Percentiles rank a stretch among this genome's conserved stretches.
Evolutionary conservation across 2,797 vertebrate species (phyloP).

Genomic region (Myotis findleyi): DNA sequence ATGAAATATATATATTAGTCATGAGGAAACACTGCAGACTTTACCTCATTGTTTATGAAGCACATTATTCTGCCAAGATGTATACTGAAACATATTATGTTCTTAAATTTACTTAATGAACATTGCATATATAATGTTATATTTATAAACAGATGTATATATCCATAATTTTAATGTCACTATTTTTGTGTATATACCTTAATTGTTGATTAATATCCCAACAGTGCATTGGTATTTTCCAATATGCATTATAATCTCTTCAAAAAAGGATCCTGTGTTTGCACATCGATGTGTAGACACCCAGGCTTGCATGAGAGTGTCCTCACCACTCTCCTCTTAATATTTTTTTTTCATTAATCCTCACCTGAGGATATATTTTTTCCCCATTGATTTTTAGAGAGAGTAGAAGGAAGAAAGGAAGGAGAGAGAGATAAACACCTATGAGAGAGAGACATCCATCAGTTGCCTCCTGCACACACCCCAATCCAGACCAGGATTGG

Average conservation of each 20-base stretch:
- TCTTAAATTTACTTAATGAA: neutral
- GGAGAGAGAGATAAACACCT: too few relatives aligned
- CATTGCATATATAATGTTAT: neutral
- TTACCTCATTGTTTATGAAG: neutral
- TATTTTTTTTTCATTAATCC: too few relatives aligned
- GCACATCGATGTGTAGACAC: rapidly evolving
- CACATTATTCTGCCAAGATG: neutral
- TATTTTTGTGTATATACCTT: neutral
- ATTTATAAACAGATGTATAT: neutral
- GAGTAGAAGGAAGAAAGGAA: too few relatives aligned
- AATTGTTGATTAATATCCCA: neutral
- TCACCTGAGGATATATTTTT: too few relatives aligned
- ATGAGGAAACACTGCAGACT: neutral
- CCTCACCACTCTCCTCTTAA: neutral
- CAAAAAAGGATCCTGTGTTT: neutral
- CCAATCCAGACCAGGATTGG: too few relatives aligned
- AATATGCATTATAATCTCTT: neutral
- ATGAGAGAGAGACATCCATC: too few relatives aligned
- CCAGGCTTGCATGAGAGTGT: neutral
- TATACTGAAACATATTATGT: neutral
- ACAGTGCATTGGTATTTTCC: neutral
- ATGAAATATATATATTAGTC: neutral
- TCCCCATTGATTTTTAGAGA: too few relatives aligned
- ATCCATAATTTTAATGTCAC: neutral
- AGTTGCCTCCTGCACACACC: too few relatives aligned